Percentiles rank a stretch among this genome's conserved stretches.
Conservation (phyloP, 2,888 invertebrate genomes). For the Plebejus anna region DNA sequence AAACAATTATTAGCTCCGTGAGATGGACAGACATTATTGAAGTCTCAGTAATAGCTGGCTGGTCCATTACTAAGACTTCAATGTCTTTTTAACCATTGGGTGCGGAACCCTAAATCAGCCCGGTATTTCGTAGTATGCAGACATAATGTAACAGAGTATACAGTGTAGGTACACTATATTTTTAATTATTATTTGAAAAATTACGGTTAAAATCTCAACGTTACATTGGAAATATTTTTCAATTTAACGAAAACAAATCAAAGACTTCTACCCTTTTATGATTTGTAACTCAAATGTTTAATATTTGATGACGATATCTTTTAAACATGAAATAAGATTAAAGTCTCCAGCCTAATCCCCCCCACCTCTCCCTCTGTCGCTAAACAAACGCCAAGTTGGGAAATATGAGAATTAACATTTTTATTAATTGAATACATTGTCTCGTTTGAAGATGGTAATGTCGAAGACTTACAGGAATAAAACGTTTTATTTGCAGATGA, state of each 20-base stretch:
- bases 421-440: slow-evolving; percentile 58
- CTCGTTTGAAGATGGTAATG: slow-evolving; percentile 40
- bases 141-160: too few species aligned
- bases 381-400: slow-evolving; percentile 36
- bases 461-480: background rate
- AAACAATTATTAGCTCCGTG: too few species aligned
- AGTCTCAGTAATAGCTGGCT: too few species aligned
- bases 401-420: slow-evolving; percentile 50
- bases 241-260: background rate
- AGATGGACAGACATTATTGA: too few species aligned
- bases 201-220: background rate
- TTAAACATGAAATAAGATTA: slow-evolving; percentile 25
- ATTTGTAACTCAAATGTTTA: slow-evolving; percentile 16
- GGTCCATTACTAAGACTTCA: too few species aligned
- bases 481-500: background rate
- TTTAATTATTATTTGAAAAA: too few species aligned
- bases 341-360: background rate
- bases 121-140: too few species aligned
- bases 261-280: background rate
- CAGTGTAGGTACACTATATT: too few species aligned
- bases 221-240: background rate
- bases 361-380: slow-evolving; percentile 17
- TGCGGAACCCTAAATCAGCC: too few species aligned
- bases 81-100: too few species aligned
- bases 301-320: slow-evolving; percentile 28